Conservation (phyloP, 2,797 vertebrate genomes). For the Manis javanica region DNA sequence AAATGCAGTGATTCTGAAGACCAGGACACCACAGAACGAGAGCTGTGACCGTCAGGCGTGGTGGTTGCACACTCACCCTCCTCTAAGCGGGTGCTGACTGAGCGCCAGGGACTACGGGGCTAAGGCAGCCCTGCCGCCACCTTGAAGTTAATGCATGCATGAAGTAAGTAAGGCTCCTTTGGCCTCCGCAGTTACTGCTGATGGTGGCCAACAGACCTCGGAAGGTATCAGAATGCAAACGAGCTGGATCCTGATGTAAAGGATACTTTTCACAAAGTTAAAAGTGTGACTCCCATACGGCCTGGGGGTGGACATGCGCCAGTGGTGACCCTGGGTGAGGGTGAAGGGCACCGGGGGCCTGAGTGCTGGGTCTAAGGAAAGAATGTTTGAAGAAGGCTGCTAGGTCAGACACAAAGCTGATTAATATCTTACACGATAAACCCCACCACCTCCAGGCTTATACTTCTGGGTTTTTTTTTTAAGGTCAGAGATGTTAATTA, state of each 20-base stretch:
- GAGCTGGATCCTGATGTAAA: neutral
- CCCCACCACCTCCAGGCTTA: neutral
- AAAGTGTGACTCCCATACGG: neutral
- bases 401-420: neutral
- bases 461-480: neutral
- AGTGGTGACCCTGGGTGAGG: neutral
- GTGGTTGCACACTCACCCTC: neutral
- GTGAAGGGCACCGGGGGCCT: neutral
- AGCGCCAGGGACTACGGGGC: neutral
- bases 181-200: neutral
- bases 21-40: neutral
- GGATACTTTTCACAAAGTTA: neutral
- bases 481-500: neutral
- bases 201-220: neutral
- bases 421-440: neutral
- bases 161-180: neutral
- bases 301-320: neutral
- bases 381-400: neutral
- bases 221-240: slow-evolving; percentile 11
- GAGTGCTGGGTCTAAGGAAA: neutral
- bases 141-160: too few relatives aligned
- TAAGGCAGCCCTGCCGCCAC: too few relatives aligned
- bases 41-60: neutral
- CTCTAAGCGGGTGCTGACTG: neutral
- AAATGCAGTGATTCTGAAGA: neutral